Base-by-base conservation (phyloP, 2,888 invertebrate genomes). In the Nebria salina region DNA sequence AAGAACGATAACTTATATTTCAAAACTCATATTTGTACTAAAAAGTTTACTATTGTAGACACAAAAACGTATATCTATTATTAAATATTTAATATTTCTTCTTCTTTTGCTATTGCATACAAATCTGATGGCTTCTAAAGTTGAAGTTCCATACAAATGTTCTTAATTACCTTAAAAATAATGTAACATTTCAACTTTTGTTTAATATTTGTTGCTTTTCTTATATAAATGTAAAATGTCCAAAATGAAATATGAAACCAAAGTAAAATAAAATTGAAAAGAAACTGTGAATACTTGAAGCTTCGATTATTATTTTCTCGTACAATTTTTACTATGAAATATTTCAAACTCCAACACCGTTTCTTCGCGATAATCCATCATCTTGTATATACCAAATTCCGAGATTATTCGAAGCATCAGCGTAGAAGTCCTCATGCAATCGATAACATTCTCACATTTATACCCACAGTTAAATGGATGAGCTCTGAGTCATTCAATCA, bases 331-430 rank as follows among this genome's bases (percentile, higher is more conserved):
- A 15, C 15, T 66, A 13, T 65, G 13, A 13, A 65, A 15, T 65
- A 8, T 66, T 66, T 66, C 20, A 25, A 20, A 13, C 25, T 66
- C 66, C 15, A 66, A 13, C 66, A 66, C 9, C 25, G 25, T 66
- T 66, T 66, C 66, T 66, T 13, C 7, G 13, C 13, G 15, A 9
- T 66, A 66, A 66, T 66, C 66, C 66, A 66, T 66, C 66, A 66
- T 66, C 66, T 66, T 66, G 15, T 25, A 1, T 25, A 15, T 25
- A 66, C 66, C 7, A 13, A 7, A 4, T 66, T 66, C 2, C 66
- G 13, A 25, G 66, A 25, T 34, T 34, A 34, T 34, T 34, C 34
- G 4, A 34, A 34, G 66, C 15, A 25, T 4, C 2, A 8, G 7
- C 13, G 65, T 13, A 15, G 65, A n/a, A 8, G 65, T 65, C 15